Evolutionary conservation across 2,888 invertebrate genomes (phyloP), one percentile per base, ranked within the genome.

Genomic region (Palloptera scutellata): DNA sequence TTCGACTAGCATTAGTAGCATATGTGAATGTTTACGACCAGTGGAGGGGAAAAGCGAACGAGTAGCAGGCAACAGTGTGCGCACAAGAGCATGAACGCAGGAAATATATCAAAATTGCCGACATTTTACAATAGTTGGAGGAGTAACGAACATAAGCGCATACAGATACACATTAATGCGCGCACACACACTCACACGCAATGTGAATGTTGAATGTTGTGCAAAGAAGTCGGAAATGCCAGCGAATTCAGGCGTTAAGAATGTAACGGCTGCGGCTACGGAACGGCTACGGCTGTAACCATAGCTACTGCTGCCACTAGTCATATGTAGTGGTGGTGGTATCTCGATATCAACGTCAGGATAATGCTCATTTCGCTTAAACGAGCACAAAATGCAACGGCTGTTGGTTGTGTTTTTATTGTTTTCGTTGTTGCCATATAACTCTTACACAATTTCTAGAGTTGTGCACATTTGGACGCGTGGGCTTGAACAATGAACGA

Each of bases 31-130:
- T 30, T 30, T 30, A 30, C 6, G 6, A 4, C 3, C 30, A 30
- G 30, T 4, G 30, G 30, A 30, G 30, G 6, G 30, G 30, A 30
- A 30, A 30, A 30, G 6, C 2, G 30, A 30, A 6, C 30, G 30
- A 30, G 30, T 4, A 30, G 30, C 30, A 30, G 30, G 30, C 30
- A 30, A 30, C 30, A 6, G 30, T 6, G 30, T 6, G 53, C 19
- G 53, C 53, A 53, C 19, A 53, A 53, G 5, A 9, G 48, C 48
- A 48, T 48, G 48, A n/a, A 19, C 19, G 19, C 19, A 53, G 53
- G 53, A 58, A 52, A 52, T 54, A 53, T 54, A 60, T 65, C 65
- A 65, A 65, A 65, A 60, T 53, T 59, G 65, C 65, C 52, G 65
- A 48, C 66, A 60, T 40, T 61, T 20, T 45, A 64, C 30, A 30